Evolutionary conservation across 1,140 invertebrate species (phyloP).

Genomic region (Trichoplusia ni): DNA sequence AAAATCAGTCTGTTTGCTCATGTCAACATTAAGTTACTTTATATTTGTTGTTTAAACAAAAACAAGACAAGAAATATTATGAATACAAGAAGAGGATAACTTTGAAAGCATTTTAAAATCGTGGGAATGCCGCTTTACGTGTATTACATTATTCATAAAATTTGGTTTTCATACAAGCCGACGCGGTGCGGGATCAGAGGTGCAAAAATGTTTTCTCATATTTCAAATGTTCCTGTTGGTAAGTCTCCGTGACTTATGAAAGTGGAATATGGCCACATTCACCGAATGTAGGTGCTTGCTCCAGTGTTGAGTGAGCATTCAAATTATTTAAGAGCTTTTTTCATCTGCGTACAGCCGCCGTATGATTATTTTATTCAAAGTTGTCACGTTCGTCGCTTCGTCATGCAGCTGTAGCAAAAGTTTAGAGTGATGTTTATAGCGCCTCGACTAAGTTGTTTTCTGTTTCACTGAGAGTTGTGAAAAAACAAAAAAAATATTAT

Average conservation of each 20-base stretch:
- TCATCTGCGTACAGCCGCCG: neutral
- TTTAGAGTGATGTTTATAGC: neutral
- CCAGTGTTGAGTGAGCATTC: neutral
- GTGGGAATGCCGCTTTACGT: conserved; percentile 33
- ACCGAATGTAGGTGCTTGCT: conserved; percentile 8
- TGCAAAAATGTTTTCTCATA: conserved; percentile 50
- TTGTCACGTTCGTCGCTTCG: neutral
- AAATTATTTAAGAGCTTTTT: conserved; percentile 23
- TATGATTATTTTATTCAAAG: neutral
- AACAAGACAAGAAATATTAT: neutral
- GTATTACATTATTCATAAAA: conserved; percentile 58
- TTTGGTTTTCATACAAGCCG: conserved; percentile 43
- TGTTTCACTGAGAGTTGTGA: too few species aligned
- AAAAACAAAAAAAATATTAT: too few species aligned
- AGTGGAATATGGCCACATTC: conserved; percentile 21
- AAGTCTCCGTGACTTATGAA: conserved; percentile 13
- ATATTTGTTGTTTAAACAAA: neutral
- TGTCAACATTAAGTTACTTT: neutral
- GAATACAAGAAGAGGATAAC: neutral
- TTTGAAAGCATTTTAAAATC: conserved; percentile 14
- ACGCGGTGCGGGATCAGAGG: conserved; percentile 41
- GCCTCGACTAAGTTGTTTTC: too few species aligned
- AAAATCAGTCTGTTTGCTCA: too few species aligned
- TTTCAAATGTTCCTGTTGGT: conserved; percentile 13
- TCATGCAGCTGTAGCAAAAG: neutral